phyloP scores from a whole-genome alignment of 2,113 vertebrate genomes.

The Bungarus multicinctus region DNA sequence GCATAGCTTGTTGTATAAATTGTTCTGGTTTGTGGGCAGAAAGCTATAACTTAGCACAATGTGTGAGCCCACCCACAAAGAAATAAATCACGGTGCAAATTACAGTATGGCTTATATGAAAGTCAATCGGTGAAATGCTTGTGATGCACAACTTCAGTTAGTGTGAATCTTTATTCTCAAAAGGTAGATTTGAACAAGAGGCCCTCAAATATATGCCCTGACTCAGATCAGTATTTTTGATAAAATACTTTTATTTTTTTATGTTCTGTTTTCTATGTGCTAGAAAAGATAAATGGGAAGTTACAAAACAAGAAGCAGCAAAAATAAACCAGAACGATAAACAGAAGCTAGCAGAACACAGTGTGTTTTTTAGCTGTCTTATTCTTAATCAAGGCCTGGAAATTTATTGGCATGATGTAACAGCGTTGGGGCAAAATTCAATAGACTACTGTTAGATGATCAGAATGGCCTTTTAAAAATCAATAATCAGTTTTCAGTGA shows the following conservation, averaged over 20 bases:
- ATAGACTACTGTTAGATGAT: not conserved
- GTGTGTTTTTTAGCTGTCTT: conserved; percentile 36
- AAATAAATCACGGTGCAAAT: not conserved
- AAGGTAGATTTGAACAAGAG: not conserved
- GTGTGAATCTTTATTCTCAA: not conserved
- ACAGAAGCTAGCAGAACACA: not conserved
- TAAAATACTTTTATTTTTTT: not conserved
- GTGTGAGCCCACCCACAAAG: not conserved
- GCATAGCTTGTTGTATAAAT: not conserved
- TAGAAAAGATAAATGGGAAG: not conserved
- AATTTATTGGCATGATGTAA: conserved; percentile 1
- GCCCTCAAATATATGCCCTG: not conserved
- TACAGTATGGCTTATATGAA: not conserved
- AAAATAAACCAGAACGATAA: conserved; percentile 13
- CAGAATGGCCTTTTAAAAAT: not conserved
- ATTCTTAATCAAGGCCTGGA: conserved; percentile 2
- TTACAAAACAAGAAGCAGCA: conserved; percentile 26
- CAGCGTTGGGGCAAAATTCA: conserved; percentile 2
- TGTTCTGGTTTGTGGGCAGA: not conserved
- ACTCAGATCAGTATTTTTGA: not conserved
- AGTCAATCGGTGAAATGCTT: not conserved
- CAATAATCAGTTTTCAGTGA: conserved; percentile 3
- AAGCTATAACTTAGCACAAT: not conserved
- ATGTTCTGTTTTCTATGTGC: not conserved
- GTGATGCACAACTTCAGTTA: not conserved